A percentile compares a stretch with the other conserved stretches of the same genome.
Evolutionary conservation across 2,113 vertebrate genomes (phyloP).

Genomic region (Odontesthes bonariensis): DNA sequence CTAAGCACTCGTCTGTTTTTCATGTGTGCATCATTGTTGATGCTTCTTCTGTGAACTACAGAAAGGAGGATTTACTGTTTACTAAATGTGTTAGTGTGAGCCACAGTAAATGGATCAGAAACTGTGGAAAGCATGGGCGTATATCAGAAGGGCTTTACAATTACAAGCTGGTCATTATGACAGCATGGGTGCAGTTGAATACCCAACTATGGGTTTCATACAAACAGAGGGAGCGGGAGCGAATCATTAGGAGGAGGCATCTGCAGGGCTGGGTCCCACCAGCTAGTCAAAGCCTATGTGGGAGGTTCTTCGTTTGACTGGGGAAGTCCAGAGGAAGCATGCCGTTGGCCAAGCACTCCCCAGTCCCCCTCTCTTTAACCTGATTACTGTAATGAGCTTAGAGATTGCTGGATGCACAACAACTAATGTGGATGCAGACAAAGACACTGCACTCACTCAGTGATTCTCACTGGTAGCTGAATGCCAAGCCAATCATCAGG

Average conservation of each 20-base stretch:
- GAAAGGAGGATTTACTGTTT: conserved; percentile 27
- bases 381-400: conserved; percentile 83
- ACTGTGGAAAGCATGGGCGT: conserved; percentile 30
- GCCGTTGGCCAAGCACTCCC: conserved; percentile 61
- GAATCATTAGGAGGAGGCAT: conserved; percentile 65
- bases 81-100: conserved; percentile 10
- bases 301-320: conserved; percentile 59
- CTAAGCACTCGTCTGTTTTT: conserved; percentile 7
- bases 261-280: conserved; percentile 45
- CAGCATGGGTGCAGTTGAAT: conserved; percentile 61
- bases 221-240: conserved; percentile 62
- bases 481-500: conserved; percentile 45
- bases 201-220: conserved; percentile 55
- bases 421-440: conserved; percentile 64
- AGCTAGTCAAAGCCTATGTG: conserved; percentile 50
- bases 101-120: conserved; percentile 48
- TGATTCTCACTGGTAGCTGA: conserved; percentile 37
- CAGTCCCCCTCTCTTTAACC: conserved; percentile 76
- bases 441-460: conserved; percentile 46
- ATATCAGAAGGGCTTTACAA: conserved; percentile 41
- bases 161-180: conserved; percentile 70
- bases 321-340: conserved; percentile 67
- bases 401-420: conserved; percentile 64
- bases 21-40: conserved; percentile 7
- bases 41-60: conserved; percentile 22